Conservation (phyloP, 2,113 vertebrate genomes). For the Charina bottae region DNA sequence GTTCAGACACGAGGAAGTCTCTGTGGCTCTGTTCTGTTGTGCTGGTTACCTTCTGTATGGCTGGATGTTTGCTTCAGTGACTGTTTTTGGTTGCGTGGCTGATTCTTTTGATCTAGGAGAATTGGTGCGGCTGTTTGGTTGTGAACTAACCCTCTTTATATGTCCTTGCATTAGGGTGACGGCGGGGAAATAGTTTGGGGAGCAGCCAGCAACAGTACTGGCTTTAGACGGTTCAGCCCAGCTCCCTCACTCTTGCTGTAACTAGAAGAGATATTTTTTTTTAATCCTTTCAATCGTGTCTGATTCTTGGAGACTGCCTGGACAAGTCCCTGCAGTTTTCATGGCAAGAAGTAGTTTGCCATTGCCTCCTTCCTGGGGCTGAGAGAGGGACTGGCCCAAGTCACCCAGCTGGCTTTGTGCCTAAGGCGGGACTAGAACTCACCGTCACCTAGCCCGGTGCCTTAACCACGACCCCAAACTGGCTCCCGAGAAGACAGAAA, state of each 20-base stretch:
- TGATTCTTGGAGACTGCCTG: too few relatives aligned
- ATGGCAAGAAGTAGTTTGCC: too few relatives aligned
- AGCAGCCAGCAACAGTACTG: background rate
- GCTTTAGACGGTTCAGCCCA: background rate
- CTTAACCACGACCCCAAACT: too few relatives aligned
- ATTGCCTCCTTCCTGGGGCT: too few relatives aligned
- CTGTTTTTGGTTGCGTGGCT: slow-evolving; percentile 25
- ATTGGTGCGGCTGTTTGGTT: background rate
- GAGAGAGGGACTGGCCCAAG: too few relatives aligned
- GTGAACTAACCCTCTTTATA: background rate
- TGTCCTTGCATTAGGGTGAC: background rate
- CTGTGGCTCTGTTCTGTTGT: background rate
- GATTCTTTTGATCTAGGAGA: background rate
- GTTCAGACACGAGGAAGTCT: background rate
- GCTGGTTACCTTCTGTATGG: accelerated
- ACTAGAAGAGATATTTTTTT: background rate
- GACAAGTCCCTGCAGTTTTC: too few relatives aligned
- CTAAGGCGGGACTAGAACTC: too few relatives aligned
- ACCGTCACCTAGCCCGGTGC: too few relatives aligned
- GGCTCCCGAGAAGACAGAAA: too few relatives aligned
- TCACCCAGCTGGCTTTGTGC: too few relatives aligned
- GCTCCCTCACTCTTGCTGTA: background rate
- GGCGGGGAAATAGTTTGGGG: background rate
- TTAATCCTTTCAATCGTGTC: background rate
- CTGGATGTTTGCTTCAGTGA: background rate